Evolutionary conservation across 2,888 invertebrate species (phyloP).

Genomic region (Germaria angustata): DNA sequence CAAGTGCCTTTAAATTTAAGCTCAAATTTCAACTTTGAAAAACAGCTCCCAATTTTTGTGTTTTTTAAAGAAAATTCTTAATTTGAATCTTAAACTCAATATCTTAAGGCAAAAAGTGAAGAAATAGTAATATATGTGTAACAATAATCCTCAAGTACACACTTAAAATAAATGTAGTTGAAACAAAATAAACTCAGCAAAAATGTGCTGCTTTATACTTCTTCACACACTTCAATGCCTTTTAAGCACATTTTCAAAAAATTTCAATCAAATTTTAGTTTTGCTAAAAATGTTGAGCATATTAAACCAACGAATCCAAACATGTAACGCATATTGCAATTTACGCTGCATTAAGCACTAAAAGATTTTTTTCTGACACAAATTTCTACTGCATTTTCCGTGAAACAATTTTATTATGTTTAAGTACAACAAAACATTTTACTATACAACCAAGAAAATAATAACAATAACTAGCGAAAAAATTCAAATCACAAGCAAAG

Average conservation of each 20-base stretch:
- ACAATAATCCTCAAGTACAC: not conserved
- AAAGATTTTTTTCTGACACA: not conserved
- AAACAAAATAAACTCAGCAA: not conserved
- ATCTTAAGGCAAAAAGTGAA: too few species aligned
- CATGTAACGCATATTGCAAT: not conserved
- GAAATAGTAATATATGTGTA: too few species aligned
- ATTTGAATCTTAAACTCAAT: too few species aligned
- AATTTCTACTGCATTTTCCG: not conserved
- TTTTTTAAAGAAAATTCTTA: too few species aligned
- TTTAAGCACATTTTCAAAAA: conserved; percentile 8
- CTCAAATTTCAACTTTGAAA: too few species aligned
- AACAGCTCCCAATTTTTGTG: too few species aligned
- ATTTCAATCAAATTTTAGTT: not conserved
- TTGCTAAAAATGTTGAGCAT: not conserved
- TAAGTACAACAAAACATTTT: not conserved
- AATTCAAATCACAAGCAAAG: not conserved
- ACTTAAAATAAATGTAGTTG: too few species aligned
- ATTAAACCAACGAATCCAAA: not conserved
- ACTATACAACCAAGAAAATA: not conserved
- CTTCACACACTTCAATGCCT: not conserved
- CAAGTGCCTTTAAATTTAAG: too few species aligned
- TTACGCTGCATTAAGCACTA: not conserved
- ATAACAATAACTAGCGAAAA: not conserved
- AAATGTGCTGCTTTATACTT: not conserved
- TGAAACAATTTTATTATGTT: not conserved